These are phyloP conservation scores for Ciconia maguari DNA, from an alignment of 2,113 vertebrate species.

Conservation along the genomic window DNA sequence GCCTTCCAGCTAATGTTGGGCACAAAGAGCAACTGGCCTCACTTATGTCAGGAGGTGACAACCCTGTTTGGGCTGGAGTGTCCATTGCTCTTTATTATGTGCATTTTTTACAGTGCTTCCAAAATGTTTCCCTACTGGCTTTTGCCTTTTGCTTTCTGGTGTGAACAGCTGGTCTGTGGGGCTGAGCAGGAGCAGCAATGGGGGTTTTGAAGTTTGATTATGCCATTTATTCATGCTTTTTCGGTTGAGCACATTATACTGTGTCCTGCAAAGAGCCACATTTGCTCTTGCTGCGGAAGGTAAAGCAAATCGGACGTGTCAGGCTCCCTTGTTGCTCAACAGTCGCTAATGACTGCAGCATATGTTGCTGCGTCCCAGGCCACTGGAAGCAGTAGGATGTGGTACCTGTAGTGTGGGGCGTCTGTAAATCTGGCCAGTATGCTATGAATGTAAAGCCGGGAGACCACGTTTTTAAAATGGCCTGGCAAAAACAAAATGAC, in stretches of 20 bases:
- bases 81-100: neutral
- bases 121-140: neutral
- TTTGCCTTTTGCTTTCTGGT: neutral
- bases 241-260: rapidly evolving
- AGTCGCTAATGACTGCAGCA: slow-evolving; percentile 62
- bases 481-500: neutral
- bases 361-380: slow-evolving; percentile 61
- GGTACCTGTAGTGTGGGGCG: neutral
- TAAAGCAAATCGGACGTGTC: slow-evolving; percentile 44
- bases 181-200: neutral
- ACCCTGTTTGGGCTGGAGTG: neutral
- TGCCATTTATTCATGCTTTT: neutral
- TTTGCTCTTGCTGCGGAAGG: slow-evolving; percentile 36
- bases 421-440: neutral
- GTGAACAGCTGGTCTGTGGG: neutral
- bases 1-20: neutral
- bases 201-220: neutral
- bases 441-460: neutral
- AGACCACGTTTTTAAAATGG: neutral
- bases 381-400: neutral
- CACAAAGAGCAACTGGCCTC: neutral
- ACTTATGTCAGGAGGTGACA: rapidly evolving
- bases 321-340: slow-evolving; percentile 51
- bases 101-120: neutral
- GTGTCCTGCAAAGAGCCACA: neutral